Base-by-base conservation (phyloP, 2,888 invertebrate genomes). In the Craniophora ligustri region DNA sequence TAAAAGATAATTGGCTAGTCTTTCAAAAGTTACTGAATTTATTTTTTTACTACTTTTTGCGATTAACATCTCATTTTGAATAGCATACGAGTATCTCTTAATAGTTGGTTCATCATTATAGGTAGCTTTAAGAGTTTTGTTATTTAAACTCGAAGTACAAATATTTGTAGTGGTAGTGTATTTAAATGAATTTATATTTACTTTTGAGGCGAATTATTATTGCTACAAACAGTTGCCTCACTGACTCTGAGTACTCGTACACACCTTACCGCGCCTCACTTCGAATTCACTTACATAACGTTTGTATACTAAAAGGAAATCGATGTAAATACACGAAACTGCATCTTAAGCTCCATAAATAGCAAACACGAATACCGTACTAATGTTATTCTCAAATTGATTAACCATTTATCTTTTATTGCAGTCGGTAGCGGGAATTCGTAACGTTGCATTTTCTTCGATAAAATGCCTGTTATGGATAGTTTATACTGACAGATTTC, bases 371-470 rank as follows among this genome's bases (percentile, higher is more conserved):
- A 58, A 71, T 64, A 44, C 49, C 36, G 28, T 42, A 49, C 26
- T 63, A 70, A 71, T 67, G 61, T 56, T 53, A 65, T 71, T 65
- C 53, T 49, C 34, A 55, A 71, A 67, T 61, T 64, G 72, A 67
- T 70, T 58, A 61, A 58, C 34, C 55, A 59, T 68, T 71, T 67
- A 71, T 56, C 61, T 68, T 62, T 66, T 59, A 72, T 66, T 54
- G 36, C 38, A 34, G 34, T 57, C 39, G 26, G 70, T 68, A 71
- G 68, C 59, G 2, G 19, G 58, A 71, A 71, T 54, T 72, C 58
- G 46, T 32, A 34, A 48, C 21, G 46, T 39, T 49, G 39, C 47
- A 61, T 51, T 58, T 55, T 55, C 46, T 60, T 67, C 50, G 68
- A 67, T 61, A 71, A 65, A 46, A 6, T 45, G 23, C 42, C 35